These are phyloP conservation scores for Huso huso DNA, from an alignment of 2,797 vertebrate genomes.

Conservation along the genomic window DNA sequence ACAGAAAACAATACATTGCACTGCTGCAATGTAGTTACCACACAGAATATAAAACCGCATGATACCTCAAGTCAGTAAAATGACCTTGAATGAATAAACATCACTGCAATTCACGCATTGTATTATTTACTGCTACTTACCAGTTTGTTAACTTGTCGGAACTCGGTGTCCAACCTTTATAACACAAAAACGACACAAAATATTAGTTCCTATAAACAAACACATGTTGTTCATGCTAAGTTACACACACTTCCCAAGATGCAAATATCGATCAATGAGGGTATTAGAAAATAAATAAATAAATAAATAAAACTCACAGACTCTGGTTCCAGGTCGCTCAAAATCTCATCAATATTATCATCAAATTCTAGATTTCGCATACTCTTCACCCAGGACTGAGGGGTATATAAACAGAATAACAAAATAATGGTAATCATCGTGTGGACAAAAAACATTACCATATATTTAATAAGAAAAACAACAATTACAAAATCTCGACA, in stretches of 20 bases:
- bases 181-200: conserved; percentile 9
- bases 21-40: not conserved
- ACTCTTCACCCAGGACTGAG: conserved; percentile 19
- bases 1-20: too few species aligned
- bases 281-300: not conserved
- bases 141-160: conserved; percentile 64
- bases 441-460: not conserved
- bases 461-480: conserved; percentile 9
- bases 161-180: conserved; percentile 59
- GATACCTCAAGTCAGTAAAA: not conserved
- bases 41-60: not conserved
- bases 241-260: too few species aligned
- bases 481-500: conserved; percentile 14
- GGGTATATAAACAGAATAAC: conserved; percentile 26
- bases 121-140: conserved; percentile 6
- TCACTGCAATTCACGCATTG: too few species aligned
- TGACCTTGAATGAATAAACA: conserved; percentile 43
- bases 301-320: conserved; percentile 36
- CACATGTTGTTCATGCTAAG: too few species aligned
- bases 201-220: not conserved
- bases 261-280: too few species aligned
- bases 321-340: conserved; percentile 35
- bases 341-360: conserved; percentile 17
- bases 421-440: conserved; percentile 38
- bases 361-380: conserved; percentile 27